Conservation (phyloP, 2,113 vertebrate species). For the Charadrius vociferus region DNA sequence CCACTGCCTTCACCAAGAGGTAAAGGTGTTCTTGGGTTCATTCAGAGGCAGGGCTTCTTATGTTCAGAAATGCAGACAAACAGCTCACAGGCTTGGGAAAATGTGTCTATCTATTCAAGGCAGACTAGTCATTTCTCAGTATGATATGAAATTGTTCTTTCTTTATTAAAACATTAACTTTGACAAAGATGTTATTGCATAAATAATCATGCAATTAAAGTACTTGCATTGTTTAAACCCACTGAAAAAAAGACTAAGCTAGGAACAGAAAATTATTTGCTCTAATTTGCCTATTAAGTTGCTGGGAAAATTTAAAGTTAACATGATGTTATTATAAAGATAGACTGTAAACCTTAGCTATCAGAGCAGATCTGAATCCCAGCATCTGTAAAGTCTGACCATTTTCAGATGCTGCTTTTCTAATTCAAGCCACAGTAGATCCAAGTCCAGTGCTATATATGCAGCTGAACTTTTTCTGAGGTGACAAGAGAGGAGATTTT, state of each 20-base stretch:
- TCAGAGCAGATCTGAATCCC: neutral
- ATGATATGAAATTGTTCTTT: neutral
- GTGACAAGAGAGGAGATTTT: neutral
- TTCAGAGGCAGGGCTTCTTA: neutral
- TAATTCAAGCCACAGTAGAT: neutral
- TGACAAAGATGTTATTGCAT: neutral
- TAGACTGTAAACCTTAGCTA: neutral
- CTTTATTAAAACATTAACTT: neutral
- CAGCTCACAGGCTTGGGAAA: neutral
- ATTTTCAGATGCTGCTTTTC: neutral
- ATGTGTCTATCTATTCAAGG: neutral
- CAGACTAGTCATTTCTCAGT: neutral
- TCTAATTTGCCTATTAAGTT: neutral
- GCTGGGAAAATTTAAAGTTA: neutral
- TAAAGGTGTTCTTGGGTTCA: neutral
- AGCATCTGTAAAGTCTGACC: neutral
- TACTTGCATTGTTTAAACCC: neutral
- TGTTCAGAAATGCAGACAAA: neutral
- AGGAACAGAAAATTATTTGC: neutral
- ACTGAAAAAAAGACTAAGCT: neutral
- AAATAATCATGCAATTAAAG: neutral
- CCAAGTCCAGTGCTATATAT: neutral
- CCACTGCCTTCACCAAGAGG: neutral
- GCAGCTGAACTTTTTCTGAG: neutral
- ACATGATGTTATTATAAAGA: neutral